Base-by-base conservation (phyloP, 2,113 vertebrate genomes). In the Catharus fuscescens region DNA sequence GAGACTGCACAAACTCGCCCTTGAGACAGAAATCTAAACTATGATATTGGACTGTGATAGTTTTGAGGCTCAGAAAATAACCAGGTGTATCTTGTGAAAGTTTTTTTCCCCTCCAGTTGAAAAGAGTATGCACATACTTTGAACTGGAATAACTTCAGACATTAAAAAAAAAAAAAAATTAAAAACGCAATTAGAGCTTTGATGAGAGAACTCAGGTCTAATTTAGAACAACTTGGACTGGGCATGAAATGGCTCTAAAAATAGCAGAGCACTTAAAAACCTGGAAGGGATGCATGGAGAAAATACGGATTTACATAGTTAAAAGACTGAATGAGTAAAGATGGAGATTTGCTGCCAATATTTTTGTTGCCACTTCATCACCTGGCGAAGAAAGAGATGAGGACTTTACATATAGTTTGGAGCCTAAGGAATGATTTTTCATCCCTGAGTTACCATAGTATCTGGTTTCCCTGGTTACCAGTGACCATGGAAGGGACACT, bases 391-490 rank as follows among this genome's bases (percentile, higher is more conserved):
- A 73, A 93, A 92, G 69, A 77, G 72, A 86, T 50, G 61, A 94
- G 88, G 64, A 83, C 79, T 94, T 96, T 80, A 86, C 26, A 21
- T 81, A 20, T 28, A 88, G 76, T 86, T 57, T 93, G 80, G 91
- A 61, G 28, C 92, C 94, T 73, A 88, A 96, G 88, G 71, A 92
- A 88, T 96, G 92, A 65, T 91, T 93, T 95, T 59, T 96, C 80
- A 92, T 97, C 86, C 81, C 85, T 42, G 72, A 97, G 98, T 98
- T 98, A 95, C 97, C 97, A 98, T 98, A 98, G 98, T 45, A 96
- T 96, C 97, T 94, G 9, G 98, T 98, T 98, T 97, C 98, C 98
- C 95, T 98, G 98, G 98, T 98, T 98, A 98, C 98, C 90, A 18
- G 91, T 97, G 97, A 95, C 97, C 98, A 97, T 96, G 92, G 96